Evolutionary conservation across 2,888 invertebrate species (phyloP), one percentile per base, ranked within the genome.

Genomic region (Sicus ferrugineus): DNA sequence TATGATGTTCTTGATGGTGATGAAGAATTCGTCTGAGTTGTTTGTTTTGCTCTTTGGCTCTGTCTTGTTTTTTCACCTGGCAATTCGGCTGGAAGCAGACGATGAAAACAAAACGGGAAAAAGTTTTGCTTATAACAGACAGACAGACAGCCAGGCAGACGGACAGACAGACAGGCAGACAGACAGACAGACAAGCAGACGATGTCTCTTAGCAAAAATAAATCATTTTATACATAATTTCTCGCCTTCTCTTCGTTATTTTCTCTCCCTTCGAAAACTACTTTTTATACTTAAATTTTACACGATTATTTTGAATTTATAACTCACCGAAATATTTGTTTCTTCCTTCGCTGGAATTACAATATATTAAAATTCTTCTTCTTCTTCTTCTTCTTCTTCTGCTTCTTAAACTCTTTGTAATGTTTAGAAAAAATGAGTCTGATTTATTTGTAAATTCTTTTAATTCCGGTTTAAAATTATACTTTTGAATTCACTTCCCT

Each of bases 71-170:
- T 61, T 59, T n/a, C 54, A 28, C 26, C 28, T 28, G 54, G 54
- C n/a, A 26, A 54, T 54, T 59, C 59, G 59, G 30, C 46, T 9
- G 61, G 69, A 69, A 69, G 61, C 69, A 69, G 69, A 65, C 69
- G 65, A 69, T 69, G 69, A 69, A 69, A 69, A 69, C 69, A 69
- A 69, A 69, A 66, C 61, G 61, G 38, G 42, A 65, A 66, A 69
- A 31, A 63, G 46, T 63, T 38, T 46, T 58, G n/a, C 28, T 26
- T 54, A 54, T 28, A 54, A 2, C 54, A 54, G 16, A 6, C 4
- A 2, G 3, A 23, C 23, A 23, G 28, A 54, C 54, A 28, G 7
- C 28, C 7, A 7, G 26, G 7, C 14, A 7, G 16, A 21, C 11
- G 16, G n/a, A 16, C 7, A 42, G 16, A 54, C 14, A 19, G 9